Base-by-base conservation (phyloP, 2,113 vertebrate genomes). In the Antigone vipio region DNA sequence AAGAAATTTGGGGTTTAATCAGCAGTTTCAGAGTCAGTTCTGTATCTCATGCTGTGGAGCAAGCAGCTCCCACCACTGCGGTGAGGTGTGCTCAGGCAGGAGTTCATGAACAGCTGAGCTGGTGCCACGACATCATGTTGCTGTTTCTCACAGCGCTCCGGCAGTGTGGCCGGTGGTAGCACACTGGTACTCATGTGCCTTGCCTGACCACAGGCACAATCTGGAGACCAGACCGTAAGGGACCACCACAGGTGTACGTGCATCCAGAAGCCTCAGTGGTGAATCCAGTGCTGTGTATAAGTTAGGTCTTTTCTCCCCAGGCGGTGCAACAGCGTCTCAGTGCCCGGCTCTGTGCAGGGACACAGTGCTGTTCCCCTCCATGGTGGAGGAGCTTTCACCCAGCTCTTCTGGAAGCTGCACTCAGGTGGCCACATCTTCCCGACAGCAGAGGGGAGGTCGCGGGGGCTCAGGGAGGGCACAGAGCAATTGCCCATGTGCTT, bases 101-200 rank as follows among this genome's bases (percentile, higher is more conserved):
- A 50, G 53, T 5, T 72, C 40, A 15, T 2, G 30, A 78, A 7
- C 72, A 14, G 40, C 21, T 11, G 38, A 64, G 38, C 45, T 27
- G 58, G 29, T 40, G 58, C 44, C 58, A 26, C 17, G 2, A 26
- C 1, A 6, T 9, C 21, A 1, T 0, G 1, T 5, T 49, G 50
- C 23, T n/a, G 56, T 38, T 35, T 69, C 76, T 69, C 7, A 30
- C 13, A 35, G 49, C 2, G 3, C 24, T 19, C 47, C 1, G 4
- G 38, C 45, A 24, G 29, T 3, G 26, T 0, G 0, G 59, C 44
- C 2, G 1, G 44, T 15, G 35, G 50, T 14, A 38, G 15, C 45
- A 29, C 59, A 18, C 6, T 2, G 3, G 47, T 44, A 35, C 12
- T 47, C 55, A 8, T 11, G n/a, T 44, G 32, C 63, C 27, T 38